These are phyloP conservation scores for Thera britannica DNA, from an alignment of 2,888 invertebrate genomes.

Conservation along the genomic window DNA sequence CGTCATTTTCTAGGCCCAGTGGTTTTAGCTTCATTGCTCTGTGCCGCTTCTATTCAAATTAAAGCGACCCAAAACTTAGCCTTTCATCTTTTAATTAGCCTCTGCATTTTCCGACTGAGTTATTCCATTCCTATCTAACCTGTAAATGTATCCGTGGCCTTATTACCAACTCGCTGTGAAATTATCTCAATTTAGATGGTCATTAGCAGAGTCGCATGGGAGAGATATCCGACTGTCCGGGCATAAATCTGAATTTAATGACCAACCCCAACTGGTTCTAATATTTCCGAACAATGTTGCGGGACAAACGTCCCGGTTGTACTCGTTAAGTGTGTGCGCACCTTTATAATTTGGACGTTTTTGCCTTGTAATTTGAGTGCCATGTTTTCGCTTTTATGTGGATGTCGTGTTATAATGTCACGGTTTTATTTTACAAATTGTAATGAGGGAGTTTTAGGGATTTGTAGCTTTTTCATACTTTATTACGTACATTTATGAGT, in stretches of 20 bases:
- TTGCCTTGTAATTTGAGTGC: conserved; percentile 32
- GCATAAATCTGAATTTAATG: conserved; percentile 84
- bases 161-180: conserved; percentile 75
- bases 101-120: conserved; percentile 40
- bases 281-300: conserved; percentile 77
- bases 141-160: conserved; percentile 47
- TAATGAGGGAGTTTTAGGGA: conserved; percentile 19
- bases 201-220: conserved; percentile 83
- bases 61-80: conserved; percentile 27
- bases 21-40: conserved; percentile 5
- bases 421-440: conserved; percentile 34
- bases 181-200: conserved; percentile 85
- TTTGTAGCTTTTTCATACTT: conserved; percentile 14
- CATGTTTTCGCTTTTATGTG: conserved; percentile 35
- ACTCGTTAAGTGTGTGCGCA: conserved; percentile 48
- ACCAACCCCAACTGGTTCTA: conserved; percentile 66
- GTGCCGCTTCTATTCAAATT: conserved; percentile 12
- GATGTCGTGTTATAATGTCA: conserved; percentile 29
- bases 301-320: conserved; percentile 50
- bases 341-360: conserved; percentile 43
- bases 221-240: conserved; percentile 78
- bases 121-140: conserved; percentile 44
- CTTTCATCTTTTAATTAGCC: conserved; percentile 36
- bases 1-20: neutral
- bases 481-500: neutral